Base-by-base conservation (phyloP, 2,113 vertebrate species). In the Cyanoliseus patagonus region DNA sequence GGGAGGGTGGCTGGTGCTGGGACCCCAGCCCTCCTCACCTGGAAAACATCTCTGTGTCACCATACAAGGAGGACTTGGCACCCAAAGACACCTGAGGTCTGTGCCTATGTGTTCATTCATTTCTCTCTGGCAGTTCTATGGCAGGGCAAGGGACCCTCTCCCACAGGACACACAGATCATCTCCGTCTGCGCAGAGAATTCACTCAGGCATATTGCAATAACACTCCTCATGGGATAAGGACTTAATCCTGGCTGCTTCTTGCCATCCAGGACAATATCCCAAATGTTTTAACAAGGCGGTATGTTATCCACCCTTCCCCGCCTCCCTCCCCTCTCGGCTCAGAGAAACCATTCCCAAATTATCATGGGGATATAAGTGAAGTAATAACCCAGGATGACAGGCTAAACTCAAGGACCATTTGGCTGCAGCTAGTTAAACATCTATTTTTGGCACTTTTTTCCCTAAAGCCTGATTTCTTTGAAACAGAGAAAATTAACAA, bases 401-500 rank as follows among this genome's bases (percentile, higher is more conserved):
- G 86, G 64, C 74, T 82, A 8, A 61, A 35, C 81, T 95, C 84
- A 37, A 79, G 89, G 57, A 63, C 62, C 46, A 11, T 67, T 92
- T 87, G 91, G 81, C 93, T 89, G 73, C 91, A 92, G 89, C 22
- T 47, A 76, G 69, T 51, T 63, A 61, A 89, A 73, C 8, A 10
- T 67, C 85, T 91, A 94, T 95, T 97, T 91, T 18, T 67, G 94
- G 92, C 80, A 83, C 78, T 42, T 87, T 93, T 55, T 13, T 0
- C 63, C 83, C 85, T 0, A 3, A 74, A 93, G 76, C 69, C 53
- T 90, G 88, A 74, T 33, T 83, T 91, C 82, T 92, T 74, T 91
- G 73, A 91, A 96, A 88, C 83, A 64, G 90, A 90, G 59, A 2
- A 23, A 96, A 97, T 96, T 90, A 81, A 90, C 73, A 92, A 94